Percentiles rank a stretch among this genome's conserved stretches.
Conservation (phyloP, 2,113 vertebrate genomes). For the Paratilapia polleni region DNA sequence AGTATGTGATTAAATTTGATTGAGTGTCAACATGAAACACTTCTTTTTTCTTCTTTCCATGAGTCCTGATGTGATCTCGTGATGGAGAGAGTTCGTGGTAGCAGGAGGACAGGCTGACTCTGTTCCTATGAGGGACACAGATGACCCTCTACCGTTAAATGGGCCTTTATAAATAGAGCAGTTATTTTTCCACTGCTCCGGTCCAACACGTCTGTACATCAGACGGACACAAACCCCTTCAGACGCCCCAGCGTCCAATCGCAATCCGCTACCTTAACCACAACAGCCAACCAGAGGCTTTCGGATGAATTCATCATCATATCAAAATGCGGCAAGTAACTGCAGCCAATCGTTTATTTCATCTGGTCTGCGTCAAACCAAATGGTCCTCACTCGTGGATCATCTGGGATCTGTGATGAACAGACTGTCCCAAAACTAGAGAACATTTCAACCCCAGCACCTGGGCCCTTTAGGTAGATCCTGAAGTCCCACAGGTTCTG, state of each 20-base stretch:
- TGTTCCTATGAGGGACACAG: slow-evolving; percentile 32
- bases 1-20: neutral
- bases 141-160: slow-evolving; percentile 66
- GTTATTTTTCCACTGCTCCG: slow-evolving; percentile 67
- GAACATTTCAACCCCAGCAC: neutral
- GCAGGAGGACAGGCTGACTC: neutral
- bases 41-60: neutral
- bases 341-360: neutral
- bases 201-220: slow-evolving; percentile 43
- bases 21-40: neutral
- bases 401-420: neutral
- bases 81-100: slow-evolving; percentile 1
- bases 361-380: neutral
- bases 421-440: slow-evolving; percentile 8
- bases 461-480: neutral
- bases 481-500: neutral
- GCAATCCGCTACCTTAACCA: neutral
- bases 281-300: slow-evolving; percentile 19
- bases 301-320: neutral
- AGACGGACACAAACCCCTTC: slow-evolving; percentile 2
- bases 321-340: slow-evolving; percentile 22
- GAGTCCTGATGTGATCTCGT: neutral
- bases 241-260: slow-evolving; percentile 28
- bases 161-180: slow-evolving; percentile 73
- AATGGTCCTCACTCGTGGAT: neutral